These are phyloP conservation scores for Acanthosepion esculentum DNA, from an alignment of 2,888 invertebrate genomes.

Conservation along the genomic window DNA sequence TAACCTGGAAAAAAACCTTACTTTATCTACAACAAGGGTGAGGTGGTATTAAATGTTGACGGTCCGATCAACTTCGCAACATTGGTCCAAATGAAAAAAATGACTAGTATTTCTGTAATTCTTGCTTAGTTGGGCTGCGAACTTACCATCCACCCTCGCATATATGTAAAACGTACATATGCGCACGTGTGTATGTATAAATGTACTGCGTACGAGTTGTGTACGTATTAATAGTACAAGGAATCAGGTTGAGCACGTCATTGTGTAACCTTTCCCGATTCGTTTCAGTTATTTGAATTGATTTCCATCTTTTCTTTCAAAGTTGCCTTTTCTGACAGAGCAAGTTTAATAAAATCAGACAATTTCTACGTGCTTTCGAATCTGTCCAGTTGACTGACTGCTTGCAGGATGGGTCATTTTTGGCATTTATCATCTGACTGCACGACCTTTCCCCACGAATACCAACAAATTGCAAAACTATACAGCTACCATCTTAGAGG, in stretches of 20 bases:
- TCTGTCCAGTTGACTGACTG: neutral
- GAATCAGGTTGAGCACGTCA: neutral
- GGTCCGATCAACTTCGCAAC: too few relatives aligned
- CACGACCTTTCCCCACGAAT: neutral
- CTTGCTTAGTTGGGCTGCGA: too few relatives aligned
- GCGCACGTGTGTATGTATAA: neutral
- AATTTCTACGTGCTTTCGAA: neutral
- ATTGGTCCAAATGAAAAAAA: too few relatives aligned
- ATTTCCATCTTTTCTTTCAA: neutral
- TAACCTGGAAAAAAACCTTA: too few relatives aligned
- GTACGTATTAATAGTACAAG: neutral
- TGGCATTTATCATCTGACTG: neutral
- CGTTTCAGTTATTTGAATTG: neutral
- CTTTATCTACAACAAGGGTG: too few relatives aligned
- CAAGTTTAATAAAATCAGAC: neutral
- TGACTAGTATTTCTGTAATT: too few relatives aligned
- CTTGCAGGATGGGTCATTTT: neutral
- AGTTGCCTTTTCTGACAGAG: neutral
- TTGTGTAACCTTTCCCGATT: neutral
- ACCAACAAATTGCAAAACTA: neutral
- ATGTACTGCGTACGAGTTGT: neutral
- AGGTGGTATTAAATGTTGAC: too few relatives aligned
- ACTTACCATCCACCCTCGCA: neutral
- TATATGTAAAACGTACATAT: neutral
- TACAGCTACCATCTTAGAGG: neutral